These are phyloP conservation scores for Scopus umbretta DNA, from an alignment of 2,113 vertebrate species.

Conservation along the genomic window DNA sequence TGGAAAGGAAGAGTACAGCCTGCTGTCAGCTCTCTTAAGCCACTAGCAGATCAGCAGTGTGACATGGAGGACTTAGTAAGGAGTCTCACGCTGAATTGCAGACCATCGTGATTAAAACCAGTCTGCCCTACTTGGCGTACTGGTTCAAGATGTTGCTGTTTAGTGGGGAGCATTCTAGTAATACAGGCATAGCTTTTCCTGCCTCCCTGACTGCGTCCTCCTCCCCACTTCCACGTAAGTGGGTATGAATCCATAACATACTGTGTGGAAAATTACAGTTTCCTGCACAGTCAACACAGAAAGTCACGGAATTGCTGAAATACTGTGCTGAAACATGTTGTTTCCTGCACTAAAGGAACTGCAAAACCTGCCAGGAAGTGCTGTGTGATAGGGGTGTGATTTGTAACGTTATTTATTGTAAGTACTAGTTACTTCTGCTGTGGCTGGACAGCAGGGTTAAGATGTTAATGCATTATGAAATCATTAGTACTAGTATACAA, in stretches of 20 bases:
- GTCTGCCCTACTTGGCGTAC: conserved; percentile 5
- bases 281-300: not conserved
- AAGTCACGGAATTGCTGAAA: not conserved
- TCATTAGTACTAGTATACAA: not conserved
- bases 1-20: conserved; percentile 26
- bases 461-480: not conserved
- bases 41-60: not conserved
- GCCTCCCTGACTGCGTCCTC: not conserved
- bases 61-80: not conserved
- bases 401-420: not conserved
- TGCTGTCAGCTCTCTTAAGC: conserved; percentile 36
- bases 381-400: not conserved
- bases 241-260: not conserved
- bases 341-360: conserved; percentile 33
- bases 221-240: not conserved
- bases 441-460: not conserved
- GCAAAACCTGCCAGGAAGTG: conserved; percentile 25
- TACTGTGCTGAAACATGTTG: not conserved
- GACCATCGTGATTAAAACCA: not conserved
- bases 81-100: not conserved
- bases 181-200: not conserved
- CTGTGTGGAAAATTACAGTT: not conserved
- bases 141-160: not conserved
- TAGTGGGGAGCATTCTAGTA: not conserved
- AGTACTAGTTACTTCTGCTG: not conserved